Evolutionary conservation across 2,113 vertebrate genomes (phyloP), one percentile per base, ranked within the genome.

Genomic region (Phalacrocorax brasilianus): DNA sequence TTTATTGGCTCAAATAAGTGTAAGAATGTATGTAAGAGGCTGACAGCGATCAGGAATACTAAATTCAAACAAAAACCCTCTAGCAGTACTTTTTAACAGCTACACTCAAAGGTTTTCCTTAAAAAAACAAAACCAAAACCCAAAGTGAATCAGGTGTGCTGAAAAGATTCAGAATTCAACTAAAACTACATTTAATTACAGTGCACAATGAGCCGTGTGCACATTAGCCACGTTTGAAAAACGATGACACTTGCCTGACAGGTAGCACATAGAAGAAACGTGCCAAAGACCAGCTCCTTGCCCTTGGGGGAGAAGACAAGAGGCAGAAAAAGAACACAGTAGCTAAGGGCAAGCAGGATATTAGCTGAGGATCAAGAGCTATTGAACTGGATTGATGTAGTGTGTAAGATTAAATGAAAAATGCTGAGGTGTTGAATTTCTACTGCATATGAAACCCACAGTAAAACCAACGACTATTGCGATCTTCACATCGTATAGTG

Each of bases 401-500:
- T 79, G 89, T 93, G 1, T 44, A 49, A 65, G 76, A 89, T 75
- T 65, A 70, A 84, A 80, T 26, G 22, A 20, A 45, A 74, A 81
- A 75, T 77, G 30, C n/a, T 55, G 73, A 95, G 59, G 58, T 89
- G 83, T 72, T 58, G 58, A 47, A 85, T 85, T 88, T 76, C 71
- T 93, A 65, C 68, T 77, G 77, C 15, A 40, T 75, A 55, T 66
- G 66, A 77, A 26, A 1, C 14, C 8, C 79, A 82, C n/a, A 72
- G 68, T 87, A 85, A 95, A 95, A 8, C 80, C 84, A 89, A 86
- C 33, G 33, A 50, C 52, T 96, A 53, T 73, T 87, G 61, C 86
- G 79, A 45, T 79, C 66, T 93, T 96, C 83, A 92, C 49, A 73
- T 91, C 88, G 72, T 47, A 75, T 77, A 95, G 94, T 95, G 91